phyloP scores from a whole-genome alignment of 2,888 invertebrate genomes.

The Frankliniella intonsa region DNA sequence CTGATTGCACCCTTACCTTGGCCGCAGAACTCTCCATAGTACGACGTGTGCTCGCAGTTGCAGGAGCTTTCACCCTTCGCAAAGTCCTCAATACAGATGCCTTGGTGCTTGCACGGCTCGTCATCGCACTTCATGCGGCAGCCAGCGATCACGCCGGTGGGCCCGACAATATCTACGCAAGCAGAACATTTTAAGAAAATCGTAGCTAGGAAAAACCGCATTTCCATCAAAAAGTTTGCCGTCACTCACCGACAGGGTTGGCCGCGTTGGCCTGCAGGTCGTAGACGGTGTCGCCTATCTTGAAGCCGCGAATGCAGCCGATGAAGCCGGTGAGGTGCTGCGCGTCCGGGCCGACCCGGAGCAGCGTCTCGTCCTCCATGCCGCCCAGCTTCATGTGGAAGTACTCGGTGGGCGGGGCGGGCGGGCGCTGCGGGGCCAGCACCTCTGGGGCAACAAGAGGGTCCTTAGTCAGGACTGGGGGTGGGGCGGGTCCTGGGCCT shows the following conservation, averaged over 20 bases:
- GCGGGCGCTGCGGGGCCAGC: constrained; percentile 80
- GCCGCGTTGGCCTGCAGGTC: constrained; percentile 51
- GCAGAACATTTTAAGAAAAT: not conserved
- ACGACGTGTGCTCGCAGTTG: constrained; percentile 84
- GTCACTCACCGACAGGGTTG: constrained; percentile 31
- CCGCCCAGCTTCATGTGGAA: constrained; percentile 82
- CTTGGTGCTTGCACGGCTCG: constrained; percentile 81
- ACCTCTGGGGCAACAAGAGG: constrained; percentile 60
- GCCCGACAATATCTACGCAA: constrained; percentile 41
- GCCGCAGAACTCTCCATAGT: constrained; percentile 80
- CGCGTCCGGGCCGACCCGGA: constrained; percentile 51
- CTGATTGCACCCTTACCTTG: constrained; percentile 50
- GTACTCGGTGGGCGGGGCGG: constrained; percentile 83
- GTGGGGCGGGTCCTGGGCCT: not conserved
- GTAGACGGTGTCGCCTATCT: constrained; percentile 75
- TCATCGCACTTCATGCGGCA: constrained; percentile 88
- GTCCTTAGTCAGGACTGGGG: constrained; percentile 31
- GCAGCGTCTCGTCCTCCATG: constrained; percentile 68
- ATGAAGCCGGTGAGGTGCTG: constrained; percentile 60
- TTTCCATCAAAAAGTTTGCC: not conserved
- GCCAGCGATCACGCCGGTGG: constrained; percentile 66
- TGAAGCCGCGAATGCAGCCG: constrained; percentile 80
- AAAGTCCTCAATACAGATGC: constrained; percentile 84
- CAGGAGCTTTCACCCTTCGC: constrained; percentile 79
- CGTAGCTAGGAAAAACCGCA: not conserved